Base-by-base conservation (phyloP, 2,888 invertebrate species). In the Reticulitermes lucifugus region DNA sequence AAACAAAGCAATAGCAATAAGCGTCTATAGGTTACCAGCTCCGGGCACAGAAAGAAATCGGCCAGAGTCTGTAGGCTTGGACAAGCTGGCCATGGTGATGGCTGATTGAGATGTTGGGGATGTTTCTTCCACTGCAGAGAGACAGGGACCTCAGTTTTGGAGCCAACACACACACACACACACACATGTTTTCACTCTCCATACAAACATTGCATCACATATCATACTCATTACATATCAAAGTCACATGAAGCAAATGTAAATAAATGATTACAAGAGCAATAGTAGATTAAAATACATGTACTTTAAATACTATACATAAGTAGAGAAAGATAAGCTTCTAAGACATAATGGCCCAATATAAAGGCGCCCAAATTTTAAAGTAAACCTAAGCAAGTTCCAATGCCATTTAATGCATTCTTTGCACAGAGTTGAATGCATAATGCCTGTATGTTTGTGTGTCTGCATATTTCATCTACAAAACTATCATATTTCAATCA, bases 41-140 rank as follows among this genome's bases (percentile, higher is more conserved):
- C 92, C 93, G 90, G 94, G 94, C 91, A 94, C 92, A 92, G 94
- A 93, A 92, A 95, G 94, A 92, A 94, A 94, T 92, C 94, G 94
- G 92, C 93, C 93, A 85, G 87, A 92, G 89, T 92, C 92, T 89
- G 87, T 91, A 91, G 87, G 87, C 87, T 88, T 88, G 86, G 85
- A 83, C 29, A 84, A 85, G 86, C 43, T 79, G 60, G 85, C 73
- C 71, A 77, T 85, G 41, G 85, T 85, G 73, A 85, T 91, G 91
- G 92, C 89, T 91, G 90, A 89, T 90, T 91, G 89, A 91, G 90
- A 89, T 86, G 91, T 88, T 89, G 92, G 90, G 90, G 91, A 90
- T 87, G 85, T 87, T 89, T 93, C 93, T 87, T 93, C 93, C 91
- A 93, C 93, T 93, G 93, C 88, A 92, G 92, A 87, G 86, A 86